Evolutionary conservation across 2,888 invertebrate genomes (phyloP), one percentile per base, ranked within the genome.

Genomic region (Globia sparganii): DNA sequence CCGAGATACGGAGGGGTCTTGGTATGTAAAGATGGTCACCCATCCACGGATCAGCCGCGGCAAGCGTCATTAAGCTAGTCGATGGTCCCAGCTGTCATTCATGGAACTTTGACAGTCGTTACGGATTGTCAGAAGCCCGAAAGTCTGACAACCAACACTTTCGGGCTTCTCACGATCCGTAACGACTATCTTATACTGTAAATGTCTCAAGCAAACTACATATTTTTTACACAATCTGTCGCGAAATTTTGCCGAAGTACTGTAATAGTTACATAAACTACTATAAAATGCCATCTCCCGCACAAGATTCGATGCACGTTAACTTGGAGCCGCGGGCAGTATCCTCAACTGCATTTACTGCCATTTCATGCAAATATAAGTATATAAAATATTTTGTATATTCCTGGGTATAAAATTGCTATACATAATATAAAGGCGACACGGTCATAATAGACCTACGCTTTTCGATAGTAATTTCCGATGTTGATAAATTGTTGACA

Each of bases 241-340:
- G 5, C 11, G 0, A 53, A 37, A 34, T 37, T 37, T 9, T 34
- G 0, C 4, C 21, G 18, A n/a, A 53, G n/a, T 37, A 37, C 49
- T 68, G 34, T n/a, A 53, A 49, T n/a, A 49, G 49, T 31, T 49
- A 67, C 1, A 61, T 34, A 58, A 73, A 67, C 64, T 75, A 31
- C 56, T 58, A 31, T 75, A 70, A 79, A 58, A 75, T 53, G 59
- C 64, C 49, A 80, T 77, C 49, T 40, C 43, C 28, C 43, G 59
- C 37, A 66, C 72, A 66, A 78, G 61, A 78, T 81, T 81, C 62
- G 78, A 71, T 81, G 66, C 81, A 80, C 70, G 77, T 80, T 68
- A 73, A 71, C 59, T 53, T 49, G 34, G 8, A 15, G 37, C 82
- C 68, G 11, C 15, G 4, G 69, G 83, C 77, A 56, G 53, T 49